A percentile compares a stretch with the other conserved stretches of the same genome.
These are phyloP conservation scores for Polypedilum pembai DNA, from an alignment of 1,140 invertebrate genomes.

Conservation along the genomic window DNA sequence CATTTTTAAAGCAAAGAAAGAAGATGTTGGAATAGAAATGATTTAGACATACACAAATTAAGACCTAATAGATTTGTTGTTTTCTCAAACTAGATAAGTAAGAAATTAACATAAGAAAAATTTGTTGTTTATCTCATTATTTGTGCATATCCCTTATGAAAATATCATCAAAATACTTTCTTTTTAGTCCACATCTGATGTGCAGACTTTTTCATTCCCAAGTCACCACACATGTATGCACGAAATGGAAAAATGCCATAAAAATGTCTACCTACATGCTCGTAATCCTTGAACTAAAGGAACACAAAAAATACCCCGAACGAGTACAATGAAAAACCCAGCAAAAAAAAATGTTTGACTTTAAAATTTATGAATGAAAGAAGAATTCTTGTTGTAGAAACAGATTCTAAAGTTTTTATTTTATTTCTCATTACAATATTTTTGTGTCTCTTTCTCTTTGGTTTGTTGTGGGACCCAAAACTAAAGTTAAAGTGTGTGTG, in stretches of 20 bases:
- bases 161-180: too few species aligned
- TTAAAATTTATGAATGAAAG: conserved; percentile 25
- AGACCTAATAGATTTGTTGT: too few species aligned
- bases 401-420: neutral
- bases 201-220: conserved; percentile 9
- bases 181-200: neutral
- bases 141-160: too few species aligned
- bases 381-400: conserved; percentile 11
- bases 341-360: conserved; percentile 14
- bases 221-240: neutral
- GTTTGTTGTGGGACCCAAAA: neutral
- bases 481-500: neutral
- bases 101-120: too few species aligned
- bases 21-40: too few species aligned
- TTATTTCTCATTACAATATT: conserved; percentile 1
- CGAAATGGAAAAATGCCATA: neutral
- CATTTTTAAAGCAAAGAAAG: too few species aligned
- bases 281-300: neutral
- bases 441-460: conserved; percentile 5
- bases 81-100: too few species aligned
- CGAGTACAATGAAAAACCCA: neutral
- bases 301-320: neutral
- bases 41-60: too few species aligned
- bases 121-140: too few species aligned
- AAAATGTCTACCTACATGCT: conserved; percentile 24